These are phyloP conservation scores for Oxyura jamaicensis DNA, from an alignment of 2,113 vertebrate genomes.

Conservation along the genomic window DNA sequence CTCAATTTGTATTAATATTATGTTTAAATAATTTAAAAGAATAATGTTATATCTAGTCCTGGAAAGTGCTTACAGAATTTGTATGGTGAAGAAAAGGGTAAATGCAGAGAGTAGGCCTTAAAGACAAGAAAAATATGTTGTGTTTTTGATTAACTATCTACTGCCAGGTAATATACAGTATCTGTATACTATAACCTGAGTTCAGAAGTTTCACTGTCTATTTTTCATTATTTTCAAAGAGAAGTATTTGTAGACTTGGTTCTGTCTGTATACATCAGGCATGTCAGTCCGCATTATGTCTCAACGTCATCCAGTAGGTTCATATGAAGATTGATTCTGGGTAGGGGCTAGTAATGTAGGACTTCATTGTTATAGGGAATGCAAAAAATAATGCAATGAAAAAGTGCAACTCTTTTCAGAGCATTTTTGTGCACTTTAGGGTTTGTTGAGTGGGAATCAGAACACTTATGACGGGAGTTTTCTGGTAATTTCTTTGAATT, in stretches of 20 bases:
- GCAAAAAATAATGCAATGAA: not conserved
- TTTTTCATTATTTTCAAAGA: not conserved
- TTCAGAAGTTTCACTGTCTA: not conserved
- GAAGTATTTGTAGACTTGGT: not conserved
- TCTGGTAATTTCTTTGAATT: not conserved
- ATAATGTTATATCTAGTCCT: not conserved
- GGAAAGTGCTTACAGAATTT: not conserved
- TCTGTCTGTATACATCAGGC: not conserved
- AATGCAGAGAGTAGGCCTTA: not conserved
- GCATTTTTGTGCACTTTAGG: not conserved
- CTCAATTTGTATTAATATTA: not conserved
- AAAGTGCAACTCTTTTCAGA: not conserved
- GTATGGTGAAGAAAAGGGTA: not conserved
- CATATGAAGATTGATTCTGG: not conserved
- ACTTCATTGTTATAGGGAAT: not conserved
- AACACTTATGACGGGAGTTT: not conserved
- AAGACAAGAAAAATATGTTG: not conserved
- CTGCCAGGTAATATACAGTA: not conserved
- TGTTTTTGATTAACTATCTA: not conserved
- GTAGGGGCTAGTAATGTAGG: not conserved
- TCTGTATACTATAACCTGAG: not conserved
- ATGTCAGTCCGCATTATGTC: not conserved
- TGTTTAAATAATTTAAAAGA: not conserved
- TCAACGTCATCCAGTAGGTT: not conserved
- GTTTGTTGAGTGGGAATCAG: not conserved